Base-by-base conservation (phyloP, 2,113 vertebrate species). In the Menura novaehollandiae region DNA sequence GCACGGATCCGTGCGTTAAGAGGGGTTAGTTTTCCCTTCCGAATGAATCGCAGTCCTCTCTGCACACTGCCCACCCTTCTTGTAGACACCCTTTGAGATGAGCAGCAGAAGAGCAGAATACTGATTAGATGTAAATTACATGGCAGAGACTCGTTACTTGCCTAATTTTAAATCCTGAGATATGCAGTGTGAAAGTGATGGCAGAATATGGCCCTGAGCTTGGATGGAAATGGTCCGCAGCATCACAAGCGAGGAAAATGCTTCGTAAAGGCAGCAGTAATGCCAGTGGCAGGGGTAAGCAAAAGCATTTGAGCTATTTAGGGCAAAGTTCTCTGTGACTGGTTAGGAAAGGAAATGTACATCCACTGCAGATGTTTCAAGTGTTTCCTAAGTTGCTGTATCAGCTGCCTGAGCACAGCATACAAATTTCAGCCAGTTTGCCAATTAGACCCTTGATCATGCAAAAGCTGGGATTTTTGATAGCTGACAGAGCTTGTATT, bases 41-140 rank as follows among this genome's bases (percentile, higher is more conserved):
- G 6, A 96, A 76, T 95, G 94, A 95, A 95, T 85, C 21, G 33
- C 84, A 83, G 95, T 85, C 87, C 79, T 94, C 95, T 80, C 78
- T 59, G 72, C 82, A 35, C 9, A 41, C 89, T 76, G 59, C 66
- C 89, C 93, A 96, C 96, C 96, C 86, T 89, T 97, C 81, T 91
- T 69, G 52, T 94, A 97, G 89, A 91, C 94, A 89, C 89, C 89
- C 93, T 79, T 90, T 71, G 68, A 96, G 86, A 89, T 85, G 78
- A 97, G 88, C 91, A 89, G 92, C 95, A 89, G 85, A 96, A 92
- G 78, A 92, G 78, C 86, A 96, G 94, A 88, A 93, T 93, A 95
- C 92, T 96, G 94, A 95, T 95, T 97, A 92, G 93, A 96, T 95
- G 95, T 94, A 97, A 96, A 95, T 96, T 91, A 95, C 60, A 89